Evolutionary conservation across 1,140 invertebrate genomes (phyloP).

Genomic region (Hetaerina americana): DNA sequence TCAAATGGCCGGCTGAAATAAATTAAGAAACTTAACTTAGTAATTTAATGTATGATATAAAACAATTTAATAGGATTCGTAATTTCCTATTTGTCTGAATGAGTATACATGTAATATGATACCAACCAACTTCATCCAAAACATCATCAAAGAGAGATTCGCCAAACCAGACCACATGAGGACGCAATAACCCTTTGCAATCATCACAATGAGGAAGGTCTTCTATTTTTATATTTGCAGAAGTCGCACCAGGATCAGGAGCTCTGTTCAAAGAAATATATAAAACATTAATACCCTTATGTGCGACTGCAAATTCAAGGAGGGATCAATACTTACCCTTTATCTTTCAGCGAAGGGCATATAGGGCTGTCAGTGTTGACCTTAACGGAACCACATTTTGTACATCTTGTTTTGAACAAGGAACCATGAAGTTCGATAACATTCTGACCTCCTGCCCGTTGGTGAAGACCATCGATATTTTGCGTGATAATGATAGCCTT

Average conservation of each 20-base stretch:
- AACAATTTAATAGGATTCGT: too few relatives aligned
- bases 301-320: not conserved
- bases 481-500: slow-evolving; percentile 69
- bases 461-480: slow-evolving; percentile 86
- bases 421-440: slow-evolving; percentile 84
- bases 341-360: slow-evolving; percentile 47
- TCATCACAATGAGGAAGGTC: slow-evolving; percentile 55
- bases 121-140: slow-evolving; percentile 46
- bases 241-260: slow-evolving; percentile 32
- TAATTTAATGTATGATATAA: too few relatives aligned
- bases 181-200: slow-evolving; percentile 63
- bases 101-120: too few relatives aligned
- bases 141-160: slow-evolving; percentile 57
- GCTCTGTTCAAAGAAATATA: slow-evolving; percentile 29
- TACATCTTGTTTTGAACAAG: slow-evolving; percentile 70
- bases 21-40: slow-evolving; percentile 12
- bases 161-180: slow-evolving; percentile 85
- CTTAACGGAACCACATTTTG: slow-evolving; percentile 53
- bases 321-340: slow-evolving; percentile 32
- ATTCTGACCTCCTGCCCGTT: slow-evolving; percentile 63
- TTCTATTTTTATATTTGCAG: slow-evolving; percentile 46
- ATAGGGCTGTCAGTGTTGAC: slow-evolving; percentile 71
- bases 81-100: too few relatives aligned
- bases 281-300: slow-evolving; percentile 5
- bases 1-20: slow-evolving; percentile 45